A percentile compares a stretch with the other conserved stretches of the same genome.
These are phyloP conservation scores for Bubo scandiacus DNA, from an alignment of 2,113 vertebrate genomes.

Conservation along the genomic window DNA sequence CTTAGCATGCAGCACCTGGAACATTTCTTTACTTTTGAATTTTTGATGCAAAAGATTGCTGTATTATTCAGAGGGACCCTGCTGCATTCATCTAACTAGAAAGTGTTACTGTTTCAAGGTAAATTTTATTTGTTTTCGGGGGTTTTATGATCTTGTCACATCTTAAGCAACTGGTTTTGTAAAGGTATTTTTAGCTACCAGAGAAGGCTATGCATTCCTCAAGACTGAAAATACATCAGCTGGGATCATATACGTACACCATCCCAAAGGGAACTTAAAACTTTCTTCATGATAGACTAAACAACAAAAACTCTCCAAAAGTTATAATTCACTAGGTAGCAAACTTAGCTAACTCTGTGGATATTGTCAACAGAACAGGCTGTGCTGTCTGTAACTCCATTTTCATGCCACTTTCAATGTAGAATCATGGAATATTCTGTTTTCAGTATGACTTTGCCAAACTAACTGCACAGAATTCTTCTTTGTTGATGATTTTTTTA, in stretches of 20 bases:
- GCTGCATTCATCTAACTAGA: background rate
- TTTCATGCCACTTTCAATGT: background rate
- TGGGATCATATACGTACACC: background rate
- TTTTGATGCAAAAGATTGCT: background rate
- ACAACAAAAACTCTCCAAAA: background rate
- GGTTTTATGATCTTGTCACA: background rate
- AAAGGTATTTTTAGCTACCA: conserved; percentile 27
- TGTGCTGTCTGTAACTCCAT: background rate
- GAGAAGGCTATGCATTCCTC: background rate
- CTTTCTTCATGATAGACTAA: conserved; percentile 22
- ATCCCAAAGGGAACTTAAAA: conserved; percentile 51
- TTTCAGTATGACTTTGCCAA: background rate
- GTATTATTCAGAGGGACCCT: background rate
- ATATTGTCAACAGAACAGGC: conserved; percentile 2
- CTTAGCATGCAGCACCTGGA: background rate
- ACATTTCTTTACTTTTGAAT: background rate
- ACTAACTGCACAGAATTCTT: background rate
- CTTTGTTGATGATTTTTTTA: background rate
- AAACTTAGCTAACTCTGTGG: background rate
- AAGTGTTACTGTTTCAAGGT: background rate
- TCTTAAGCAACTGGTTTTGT: background rate
- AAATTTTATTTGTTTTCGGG: background rate
- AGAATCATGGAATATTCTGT: background rate
- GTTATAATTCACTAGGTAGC: background rate
- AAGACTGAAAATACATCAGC: conserved; percentile 20